These are phyloP conservation scores for Dryobota labecula DNA, from an alignment of 2,888 invertebrate genomes.

Conservation along the genomic window DNA sequence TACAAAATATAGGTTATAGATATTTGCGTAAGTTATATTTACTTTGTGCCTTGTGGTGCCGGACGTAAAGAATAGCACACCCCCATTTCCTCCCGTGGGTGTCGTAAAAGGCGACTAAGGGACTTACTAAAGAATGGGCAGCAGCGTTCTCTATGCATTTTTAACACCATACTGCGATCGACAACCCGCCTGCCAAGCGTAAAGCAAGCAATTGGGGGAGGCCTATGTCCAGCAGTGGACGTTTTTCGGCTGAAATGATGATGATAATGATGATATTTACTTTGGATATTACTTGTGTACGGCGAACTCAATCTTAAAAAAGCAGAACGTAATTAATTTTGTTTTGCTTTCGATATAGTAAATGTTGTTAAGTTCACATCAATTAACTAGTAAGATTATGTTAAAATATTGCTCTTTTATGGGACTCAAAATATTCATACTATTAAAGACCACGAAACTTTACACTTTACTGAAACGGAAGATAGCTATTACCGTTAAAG, in stretches of 20 bases:
- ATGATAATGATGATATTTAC: too few relatives aligned
- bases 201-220: too few relatives aligned
- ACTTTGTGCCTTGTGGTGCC: too few relatives aligned
- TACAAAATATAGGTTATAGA: not conserved
- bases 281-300: not conserved
- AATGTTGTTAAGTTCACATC: not conserved
- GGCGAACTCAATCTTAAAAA: not conserved
- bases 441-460: constrained; percentile 35
- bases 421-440: constrained; percentile 17
- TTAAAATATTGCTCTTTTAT: constrained; percentile 29
- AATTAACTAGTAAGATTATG: constrained; percentile 11
- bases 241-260: too few relatives aligned
- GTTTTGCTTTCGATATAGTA: constrained; percentile 9
- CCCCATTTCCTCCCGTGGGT: too few relatives aligned
- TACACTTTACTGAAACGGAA: constrained; percentile 39
- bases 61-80: too few relatives aligned
- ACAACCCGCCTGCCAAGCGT: too few relatives aligned
- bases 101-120: too few relatives aligned
- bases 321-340: not conserved
- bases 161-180: too few relatives aligned
- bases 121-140: too few relatives aligned
- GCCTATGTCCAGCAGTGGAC: too few relatives aligned
- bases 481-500: constrained; percentile 47
- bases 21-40: not conserved
- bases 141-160: too few relatives aligned